Evolutionary conservation across 2,888 invertebrate genomes (phyloP).

Genomic region (Ophion slaviceki): DNA sequence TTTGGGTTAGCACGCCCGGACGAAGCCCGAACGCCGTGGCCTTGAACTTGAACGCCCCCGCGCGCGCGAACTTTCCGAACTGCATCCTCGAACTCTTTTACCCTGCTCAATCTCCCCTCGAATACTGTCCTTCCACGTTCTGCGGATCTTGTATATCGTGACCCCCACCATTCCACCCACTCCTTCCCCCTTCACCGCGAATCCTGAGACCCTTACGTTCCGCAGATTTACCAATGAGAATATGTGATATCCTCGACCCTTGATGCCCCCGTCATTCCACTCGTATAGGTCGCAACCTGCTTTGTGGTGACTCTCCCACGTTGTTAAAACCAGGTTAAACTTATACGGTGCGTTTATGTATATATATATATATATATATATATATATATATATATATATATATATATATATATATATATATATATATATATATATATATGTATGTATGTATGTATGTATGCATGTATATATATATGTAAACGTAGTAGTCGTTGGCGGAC

Average conservation of each 20-base stretch:
- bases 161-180: conserved; percentile 49
- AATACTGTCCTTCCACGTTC: conserved; percentile 17
- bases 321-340: conserved; percentile 43
- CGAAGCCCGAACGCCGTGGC: conserved; percentile 74
- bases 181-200: conserved; percentile 5
- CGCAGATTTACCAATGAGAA: conserved; percentile 61
- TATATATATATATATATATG: conserved; percentile 10
- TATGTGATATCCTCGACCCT: conserved; percentile 58
- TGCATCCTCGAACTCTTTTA: conserved; percentile 38
- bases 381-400: neutral
- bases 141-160: conserved; percentile 22
- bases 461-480: neutral
- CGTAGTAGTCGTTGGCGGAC: neutral
- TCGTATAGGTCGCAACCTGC: conserved; percentile 68
- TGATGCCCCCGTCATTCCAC: conserved; percentile 52
- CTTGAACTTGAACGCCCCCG: conserved; percentile 79
- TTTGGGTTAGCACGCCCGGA: conserved; percentile 78
- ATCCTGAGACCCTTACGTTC: conserved; percentile 25
- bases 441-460: too few species aligned
- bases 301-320: conserved; percentile 60
- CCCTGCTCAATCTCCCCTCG: conserved; percentile 23
- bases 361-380: conserved; percentile 9
- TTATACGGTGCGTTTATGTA: neutral
- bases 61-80: conserved; percentile 19
- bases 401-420: conserved; percentile 18